A percentile compares a stretch with the other conserved stretches of the same genome.
Conservation (phyloP, 2,113 vertebrate genomes). For the Hemicordylus capensis region DNA sequence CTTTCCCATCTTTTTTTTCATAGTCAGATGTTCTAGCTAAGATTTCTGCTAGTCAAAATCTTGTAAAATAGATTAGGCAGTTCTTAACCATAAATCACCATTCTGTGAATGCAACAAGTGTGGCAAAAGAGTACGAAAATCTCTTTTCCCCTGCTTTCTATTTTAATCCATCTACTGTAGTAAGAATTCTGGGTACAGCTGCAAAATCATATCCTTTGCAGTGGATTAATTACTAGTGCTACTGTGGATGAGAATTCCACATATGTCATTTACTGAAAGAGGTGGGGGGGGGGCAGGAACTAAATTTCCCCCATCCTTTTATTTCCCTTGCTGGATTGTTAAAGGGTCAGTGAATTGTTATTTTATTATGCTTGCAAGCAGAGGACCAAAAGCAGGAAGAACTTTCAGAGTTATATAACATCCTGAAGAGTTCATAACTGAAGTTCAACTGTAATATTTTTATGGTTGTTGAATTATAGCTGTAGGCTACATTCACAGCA, state of each 20-base stretch:
- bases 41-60: background rate
- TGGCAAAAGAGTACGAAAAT: background rate
- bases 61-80: too few relatives aligned
- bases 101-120: too few relatives aligned
- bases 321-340: background rate
- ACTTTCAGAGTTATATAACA: background rate
- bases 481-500: accelerated
- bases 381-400: background rate
- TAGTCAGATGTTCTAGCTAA: too few relatives aligned
- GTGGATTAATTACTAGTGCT: background rate
- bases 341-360: background rate
- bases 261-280: background rate
- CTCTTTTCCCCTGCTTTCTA: too few relatives aligned
- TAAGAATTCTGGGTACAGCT: background rate
- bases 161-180: background rate
- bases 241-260: background rate
- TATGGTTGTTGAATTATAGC: background rate
- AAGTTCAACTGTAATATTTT: background rate
- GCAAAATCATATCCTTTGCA: too few relatives aligned
- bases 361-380: too few relatives aligned
- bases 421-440: background rate
- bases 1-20: too few relatives aligned
- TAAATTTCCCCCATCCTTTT: background rate
- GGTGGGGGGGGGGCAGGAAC: background rate
- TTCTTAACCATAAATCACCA: too few relatives aligned